Conservation (phyloP, 2,113 vertebrate species). For the Labrus mixtus region DNA sequence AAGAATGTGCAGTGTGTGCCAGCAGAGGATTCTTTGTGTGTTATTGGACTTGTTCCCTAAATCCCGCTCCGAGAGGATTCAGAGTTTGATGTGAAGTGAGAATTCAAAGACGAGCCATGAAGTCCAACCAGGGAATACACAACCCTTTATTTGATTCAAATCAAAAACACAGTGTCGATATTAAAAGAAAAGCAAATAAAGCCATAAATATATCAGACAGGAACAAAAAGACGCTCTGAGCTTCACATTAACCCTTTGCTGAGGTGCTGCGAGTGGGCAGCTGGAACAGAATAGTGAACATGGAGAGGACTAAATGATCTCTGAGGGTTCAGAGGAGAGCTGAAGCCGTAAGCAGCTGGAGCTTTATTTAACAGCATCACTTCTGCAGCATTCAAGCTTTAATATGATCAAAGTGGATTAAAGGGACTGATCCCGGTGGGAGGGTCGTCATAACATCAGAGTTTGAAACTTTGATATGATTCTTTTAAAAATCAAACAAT, state of each 20-base stretch:
- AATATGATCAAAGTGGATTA: slow-evolving; percentile 3
- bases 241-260: slow-evolving; percentile 21
- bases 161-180: slow-evolving; percentile 59
- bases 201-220: slow-evolving; percentile 55
- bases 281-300: background rate
- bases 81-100: background rate
- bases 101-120: slow-evolving; percentile 25
- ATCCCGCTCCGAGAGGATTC: background rate
- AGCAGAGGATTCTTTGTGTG: background rate
- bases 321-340: background rate
- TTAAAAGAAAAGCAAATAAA: slow-evolving; percentile 69
- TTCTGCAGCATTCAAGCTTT: background rate
- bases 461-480: too few relatives aligned
- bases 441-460: background rate
- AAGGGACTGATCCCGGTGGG: background rate
- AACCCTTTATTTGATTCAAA: slow-evolving; percentile 71
- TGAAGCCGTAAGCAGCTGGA: too few relatives aligned
- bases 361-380: background rate
- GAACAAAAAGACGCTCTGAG: slow-evolving; percentile 31
- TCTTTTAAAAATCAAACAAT: too few relatives aligned
- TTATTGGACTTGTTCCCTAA: slow-evolving; percentile 10
- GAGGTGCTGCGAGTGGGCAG: background rate
- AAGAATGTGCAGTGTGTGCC: slow-evolving; percentile 29
- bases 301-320: background rate
- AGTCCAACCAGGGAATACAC: slow-evolving; percentile 39